A percentile compares a stretch with the other conserved stretches of the same genome.
Evolutionary conservation across 2,797 vertebrate species (phyloP).

Genomic region (Euthynnus affinis): DNA sequence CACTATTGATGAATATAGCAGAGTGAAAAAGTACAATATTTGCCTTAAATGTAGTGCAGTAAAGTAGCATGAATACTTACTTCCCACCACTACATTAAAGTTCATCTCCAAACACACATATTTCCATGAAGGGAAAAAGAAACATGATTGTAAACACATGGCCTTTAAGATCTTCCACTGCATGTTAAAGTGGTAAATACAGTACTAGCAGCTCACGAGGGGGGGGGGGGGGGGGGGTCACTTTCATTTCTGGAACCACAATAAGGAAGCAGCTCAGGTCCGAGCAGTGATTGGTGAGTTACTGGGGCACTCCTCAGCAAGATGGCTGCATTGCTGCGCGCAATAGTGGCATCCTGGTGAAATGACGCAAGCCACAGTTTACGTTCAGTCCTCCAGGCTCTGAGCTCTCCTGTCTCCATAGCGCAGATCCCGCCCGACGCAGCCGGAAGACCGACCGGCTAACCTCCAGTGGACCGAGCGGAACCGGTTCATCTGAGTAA

Average conservation of each 20-base stretch:
- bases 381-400: conserved; percentile 78
- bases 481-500: conserved; percentile 85
- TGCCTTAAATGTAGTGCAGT: background rate
- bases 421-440: conserved; percentile 80
- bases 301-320: conserved; percentile 76
- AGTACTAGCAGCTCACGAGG: background rate
- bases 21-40: background rate
- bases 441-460: conserved; percentile 72
- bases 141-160: background rate
- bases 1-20: too few relatives aligned
- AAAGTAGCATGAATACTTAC: background rate
- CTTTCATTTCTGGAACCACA: conserved; percentile 9
- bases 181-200: background rate
- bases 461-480: conserved; percentile 81
- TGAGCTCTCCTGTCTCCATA: conserved; percentile 71
- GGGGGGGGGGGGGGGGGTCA: too few relatives aligned
- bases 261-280: conserved; percentile 25
- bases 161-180: background rate
- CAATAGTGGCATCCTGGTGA: conserved; percentile 79
- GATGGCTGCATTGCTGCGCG: conserved; percentile 84
- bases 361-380: conserved; percentile 84
- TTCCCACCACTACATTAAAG: background rate
- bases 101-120: background rate
- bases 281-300: conserved; percentile 61
- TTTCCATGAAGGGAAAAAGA: background rate